These are phyloP conservation scores for Penaeus chinensis DNA, from an alignment of 1,140 invertebrate genomes.

Conservation along the genomic window DNA sequence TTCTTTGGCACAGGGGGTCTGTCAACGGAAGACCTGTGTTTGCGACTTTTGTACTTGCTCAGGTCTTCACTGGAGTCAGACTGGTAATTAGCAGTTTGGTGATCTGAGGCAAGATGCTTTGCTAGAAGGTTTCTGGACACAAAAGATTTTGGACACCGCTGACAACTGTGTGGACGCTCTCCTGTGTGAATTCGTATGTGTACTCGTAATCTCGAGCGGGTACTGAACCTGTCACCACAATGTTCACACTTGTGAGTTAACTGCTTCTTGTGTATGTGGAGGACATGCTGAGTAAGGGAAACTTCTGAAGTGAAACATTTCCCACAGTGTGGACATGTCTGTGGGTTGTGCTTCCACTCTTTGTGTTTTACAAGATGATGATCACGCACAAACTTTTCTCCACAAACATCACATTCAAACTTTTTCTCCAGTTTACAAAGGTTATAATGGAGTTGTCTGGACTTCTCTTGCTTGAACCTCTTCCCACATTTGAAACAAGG, in stretches of 20 bases:
- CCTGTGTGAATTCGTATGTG: conserved; percentile 60
- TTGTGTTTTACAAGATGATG: conserved; percentile 63
- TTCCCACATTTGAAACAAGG: conserved; percentile 63
- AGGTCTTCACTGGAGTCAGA: conserved; percentile 54
- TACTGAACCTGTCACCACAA: conserved; percentile 59
- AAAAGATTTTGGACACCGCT: conserved; percentile 57
- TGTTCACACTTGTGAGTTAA: conserved; percentile 58
- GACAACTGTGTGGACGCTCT: conserved; percentile 57
- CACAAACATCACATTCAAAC: conserved; percentile 59
- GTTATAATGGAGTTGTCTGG: conserved; percentile 62
- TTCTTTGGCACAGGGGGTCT: conserved; percentile 18
- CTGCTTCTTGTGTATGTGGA: conserved; percentile 63
- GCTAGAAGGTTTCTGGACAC: conserved; percentile 58
- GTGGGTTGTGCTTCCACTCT: conserved; percentile 64
- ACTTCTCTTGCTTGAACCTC: conserved; percentile 63
- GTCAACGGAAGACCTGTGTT: conserved; percentile 35
- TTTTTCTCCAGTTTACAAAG: conserved; percentile 63
- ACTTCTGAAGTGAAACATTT: conserved; percentile 60
- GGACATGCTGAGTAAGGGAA: conserved; percentile 61
- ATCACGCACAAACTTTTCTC: conserved; percentile 62
- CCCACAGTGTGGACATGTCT: conserved; percentile 60
- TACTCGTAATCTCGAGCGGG: conserved; percentile 49
- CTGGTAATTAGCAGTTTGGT: conserved; percentile 42
- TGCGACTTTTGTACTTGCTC: conserved; percentile 51
- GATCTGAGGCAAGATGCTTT: conserved; percentile 54